Conservation (phyloP, 2,888 invertebrate genomes). For the Hololepta plana region DNA sequence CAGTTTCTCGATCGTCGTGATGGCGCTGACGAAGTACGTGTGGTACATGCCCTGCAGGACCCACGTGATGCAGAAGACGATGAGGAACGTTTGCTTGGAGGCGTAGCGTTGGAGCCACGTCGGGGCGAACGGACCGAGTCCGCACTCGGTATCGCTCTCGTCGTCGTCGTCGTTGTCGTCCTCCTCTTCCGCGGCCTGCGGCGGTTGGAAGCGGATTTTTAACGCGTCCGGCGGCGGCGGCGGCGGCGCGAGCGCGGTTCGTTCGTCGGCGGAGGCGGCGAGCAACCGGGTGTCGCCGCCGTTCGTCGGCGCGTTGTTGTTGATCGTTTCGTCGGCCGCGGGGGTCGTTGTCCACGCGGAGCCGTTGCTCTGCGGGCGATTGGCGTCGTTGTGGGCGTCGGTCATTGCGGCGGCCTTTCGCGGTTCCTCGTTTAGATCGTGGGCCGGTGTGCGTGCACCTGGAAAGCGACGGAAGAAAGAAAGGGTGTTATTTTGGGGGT, state of each 20-base stretch:
- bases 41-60: slow-evolving; percentile 82
- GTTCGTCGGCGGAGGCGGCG: slow-evolving; percentile 20
- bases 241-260: slow-evolving; percentile 21
- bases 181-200: too few species aligned
- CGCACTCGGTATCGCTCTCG: slow-evolving; percentile 46
- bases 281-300: slow-evolving; percentile 14
- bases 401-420: too few species aligned
- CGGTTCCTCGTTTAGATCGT: too few species aligned
- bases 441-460: too few species aligned
- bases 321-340: slow-evolving; percentile 15
- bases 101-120: slow-evolving; percentile 60
- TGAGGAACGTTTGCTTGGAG: slow-evolving; percentile 75
- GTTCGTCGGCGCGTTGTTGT: slow-evolving; percentile 22
- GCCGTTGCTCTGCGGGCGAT: too few species aligned
- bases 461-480: too few species aligned
- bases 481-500: too few species aligned
- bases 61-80: slow-evolving; percentile 76
- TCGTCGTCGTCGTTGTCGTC: slow-evolving; percentile 19
- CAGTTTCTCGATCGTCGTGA: slow-evolving; percentile 83
- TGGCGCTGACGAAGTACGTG: slow-evolving; percentile 85
- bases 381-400: too few species aligned
- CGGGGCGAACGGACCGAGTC: slow-evolving; percentile 63
- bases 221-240: too few species aligned
- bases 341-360: slow-evolving; percentile 10
- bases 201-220: neutral